Percentiles rank a stretch among this genome's conserved stretches.
phyloP scores from a whole-genome alignment of 1,140 invertebrate genomes.

The Heliconius eleuchia region DNA sequence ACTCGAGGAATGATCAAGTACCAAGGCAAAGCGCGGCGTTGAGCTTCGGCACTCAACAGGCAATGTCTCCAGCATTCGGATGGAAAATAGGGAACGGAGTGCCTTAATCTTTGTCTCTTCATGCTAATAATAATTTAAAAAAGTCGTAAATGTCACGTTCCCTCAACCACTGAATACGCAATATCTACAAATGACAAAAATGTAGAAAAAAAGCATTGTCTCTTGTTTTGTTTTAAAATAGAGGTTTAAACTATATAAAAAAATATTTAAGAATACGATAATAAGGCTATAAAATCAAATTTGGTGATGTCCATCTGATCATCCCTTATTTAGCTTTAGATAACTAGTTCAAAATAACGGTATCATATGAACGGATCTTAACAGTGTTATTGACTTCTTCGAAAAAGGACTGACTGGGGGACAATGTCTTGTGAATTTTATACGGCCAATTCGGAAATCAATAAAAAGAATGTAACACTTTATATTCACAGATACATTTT shows the following conservation, averaged over 20 bases:
- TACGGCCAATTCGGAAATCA: not conserved
- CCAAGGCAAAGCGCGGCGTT: too few relatives aligned
- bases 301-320: conserved; percentile 1
- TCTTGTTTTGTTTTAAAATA: too few relatives aligned
- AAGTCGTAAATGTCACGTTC: too few relatives aligned
- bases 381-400: conserved; percentile 10
- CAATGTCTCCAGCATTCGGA: too few relatives aligned
- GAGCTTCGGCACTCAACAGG: too few relatives aligned
- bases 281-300: not conserved
- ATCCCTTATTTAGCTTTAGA: not conserved
- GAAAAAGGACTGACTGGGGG: not conserved
- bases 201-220: too few relatives aligned
- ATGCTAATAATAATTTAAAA: too few relatives aligned
- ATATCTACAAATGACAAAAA: too few relatives aligned
- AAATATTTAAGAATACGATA: not conserved
- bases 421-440: not conserved
- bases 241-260: not conserved
- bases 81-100: too few relatives aligned
- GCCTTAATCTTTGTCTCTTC: too few relatives aligned
- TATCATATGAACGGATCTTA: not conserved
- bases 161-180: too few relatives aligned
- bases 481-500: not conserved
- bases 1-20: too few relatives aligned
- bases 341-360: not conserved
- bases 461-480: not conserved